These are phyloP conservation scores for Rhagonycha lutea DNA, from an alignment of 2,888 invertebrate genomes.

Conservation along the genomic window DNA sequence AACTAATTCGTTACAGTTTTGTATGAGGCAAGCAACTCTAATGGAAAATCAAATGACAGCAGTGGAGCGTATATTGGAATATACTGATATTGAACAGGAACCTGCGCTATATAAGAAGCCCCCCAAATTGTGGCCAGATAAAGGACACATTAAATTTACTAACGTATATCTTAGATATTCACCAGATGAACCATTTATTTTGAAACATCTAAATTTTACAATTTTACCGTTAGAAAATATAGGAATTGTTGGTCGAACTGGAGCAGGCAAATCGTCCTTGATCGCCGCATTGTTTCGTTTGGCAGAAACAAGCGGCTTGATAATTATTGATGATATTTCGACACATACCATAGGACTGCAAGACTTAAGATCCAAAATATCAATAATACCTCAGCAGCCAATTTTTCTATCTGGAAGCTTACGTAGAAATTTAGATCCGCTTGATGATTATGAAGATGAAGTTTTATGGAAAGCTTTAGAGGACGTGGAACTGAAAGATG, in stretches of 20 bases:
- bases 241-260: constrained; percentile 82
- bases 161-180: constrained; percentile 74
- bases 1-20: constrained; percentile 77
- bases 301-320: constrained; percentile 60
- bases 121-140: constrained; percentile 75
- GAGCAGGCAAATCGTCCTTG: constrained; percentile 76
- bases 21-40: constrained; percentile 64
- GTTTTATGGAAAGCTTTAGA: constrained; percentile 84
- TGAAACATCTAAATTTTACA: constrained; percentile 70
- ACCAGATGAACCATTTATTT: constrained; percentile 71
- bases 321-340: constrained; percentile 66
- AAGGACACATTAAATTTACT: constrained; percentile 70
- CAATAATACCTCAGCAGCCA: constrained; percentile 63
- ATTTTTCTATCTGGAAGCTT: constrained; percentile 84
- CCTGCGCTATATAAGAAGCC: constrained; percentile 67
- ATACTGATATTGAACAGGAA: constrained; percentile 61
- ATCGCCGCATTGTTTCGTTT: constrained; percentile 71
- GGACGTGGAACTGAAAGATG: constrained; percentile 78
- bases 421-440: constrained; percentile 88
- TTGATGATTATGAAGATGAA: constrained; percentile 76
- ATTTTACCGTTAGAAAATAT: constrained; percentile 73
- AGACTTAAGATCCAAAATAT: constrained; percentile 57
- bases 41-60: constrained; percentile 82
- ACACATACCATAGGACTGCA: constrained; percentile 59
- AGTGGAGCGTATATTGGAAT: constrained; percentile 75